Evolutionary conservation across 2,113 vertebrate species (phyloP).

Genomic region (Dipodomys stephensi): DNA sequence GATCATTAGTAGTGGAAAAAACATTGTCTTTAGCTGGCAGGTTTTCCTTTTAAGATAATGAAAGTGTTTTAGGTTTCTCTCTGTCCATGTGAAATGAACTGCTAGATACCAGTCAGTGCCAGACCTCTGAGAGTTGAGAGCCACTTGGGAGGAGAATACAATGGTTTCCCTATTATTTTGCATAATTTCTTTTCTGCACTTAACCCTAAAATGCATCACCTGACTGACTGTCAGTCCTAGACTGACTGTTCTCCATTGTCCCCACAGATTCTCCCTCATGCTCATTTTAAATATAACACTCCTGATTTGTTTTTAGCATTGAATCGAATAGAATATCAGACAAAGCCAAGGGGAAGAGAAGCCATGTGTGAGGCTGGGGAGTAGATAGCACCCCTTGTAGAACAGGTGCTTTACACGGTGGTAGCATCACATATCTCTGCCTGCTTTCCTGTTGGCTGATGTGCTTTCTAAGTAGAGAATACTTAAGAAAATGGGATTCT

Average conservation of each 20-base stretch:
- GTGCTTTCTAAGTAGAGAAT: neutral
- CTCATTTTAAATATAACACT: neutral
- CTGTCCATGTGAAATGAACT: conserved; percentile 62
- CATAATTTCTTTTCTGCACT: conserved; percentile 40
- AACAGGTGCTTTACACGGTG: neutral
- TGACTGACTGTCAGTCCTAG: neutral
- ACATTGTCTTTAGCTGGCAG: conserved; percentile 22
- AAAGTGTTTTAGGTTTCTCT: conserved; percentile 69
- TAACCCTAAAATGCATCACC: neutral
- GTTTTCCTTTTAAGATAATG: conserved; percentile 64
- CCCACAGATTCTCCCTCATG: fast-evolving
- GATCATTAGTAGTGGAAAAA: neutral
- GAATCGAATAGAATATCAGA: too few relatives aligned
- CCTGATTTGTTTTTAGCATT: too few relatives aligned
- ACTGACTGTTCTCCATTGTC: neutral
- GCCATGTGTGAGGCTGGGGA: fast-evolving
- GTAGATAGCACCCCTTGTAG: neutral
- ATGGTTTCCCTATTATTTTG: conserved; percentile 54
- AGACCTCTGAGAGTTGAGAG: neutral
- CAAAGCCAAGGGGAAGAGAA: neutral
- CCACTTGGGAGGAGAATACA: neutral
- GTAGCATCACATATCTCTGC: neutral
- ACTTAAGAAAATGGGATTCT: neutral
- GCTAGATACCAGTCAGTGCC: neutral
- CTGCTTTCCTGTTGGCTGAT: neutral